Conservation (phyloP, 2,797 vertebrate genomes). For the Trematomus bernacchii region DNA sequence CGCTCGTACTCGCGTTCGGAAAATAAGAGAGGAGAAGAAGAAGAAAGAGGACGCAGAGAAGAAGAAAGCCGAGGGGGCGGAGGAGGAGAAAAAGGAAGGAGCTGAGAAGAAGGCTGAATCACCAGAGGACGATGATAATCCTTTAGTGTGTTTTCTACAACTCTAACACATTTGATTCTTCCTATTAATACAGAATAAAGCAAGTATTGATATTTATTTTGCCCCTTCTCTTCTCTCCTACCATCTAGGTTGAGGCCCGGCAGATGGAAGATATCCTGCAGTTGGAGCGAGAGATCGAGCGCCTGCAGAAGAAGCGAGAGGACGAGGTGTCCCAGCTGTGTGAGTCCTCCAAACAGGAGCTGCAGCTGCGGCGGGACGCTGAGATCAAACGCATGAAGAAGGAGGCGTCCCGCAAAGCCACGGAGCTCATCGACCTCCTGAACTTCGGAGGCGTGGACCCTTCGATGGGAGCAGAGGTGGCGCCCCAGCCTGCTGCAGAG, state of each 20-base stretch:
- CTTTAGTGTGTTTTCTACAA: not conserved
- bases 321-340: slow-evolving; percentile 91
- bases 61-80: slow-evolving; percentile 28
- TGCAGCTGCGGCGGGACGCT: slow-evolving; percentile 89
- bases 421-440: slow-evolving; percentile 90
- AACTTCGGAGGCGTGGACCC: slow-evolving; percentile 89
- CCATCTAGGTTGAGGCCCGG: slow-evolving; percentile 81
- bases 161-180: not conserved
- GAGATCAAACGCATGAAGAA: slow-evolving; percentile 93
- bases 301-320: slow-evolving; percentile 90
- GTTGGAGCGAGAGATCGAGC: slow-evolving; percentile 93
- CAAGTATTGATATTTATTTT: not conserved
- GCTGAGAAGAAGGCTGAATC: slow-evolving; percentile 57
- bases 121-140: not conserved
- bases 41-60: slow-evolving; percentile 67
- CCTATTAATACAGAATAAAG: not conserved
- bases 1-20: slow-evolving; percentile 83
- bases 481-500: slow-evolving; percentile 48
- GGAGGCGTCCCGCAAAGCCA: slow-evolving; percentile 91
- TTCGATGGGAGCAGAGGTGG: slow-evolving; percentile 46
- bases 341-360: slow-evolving; percentile 89
- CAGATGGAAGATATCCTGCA: slow-evolving; percentile 95
- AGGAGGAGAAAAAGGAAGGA: too few species aligned
- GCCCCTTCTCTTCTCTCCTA: not conserved
- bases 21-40: slow-evolving; percentile 86